Conservation (phyloP, 2,113 vertebrate species). For the Camelus dromedarius region DNA sequence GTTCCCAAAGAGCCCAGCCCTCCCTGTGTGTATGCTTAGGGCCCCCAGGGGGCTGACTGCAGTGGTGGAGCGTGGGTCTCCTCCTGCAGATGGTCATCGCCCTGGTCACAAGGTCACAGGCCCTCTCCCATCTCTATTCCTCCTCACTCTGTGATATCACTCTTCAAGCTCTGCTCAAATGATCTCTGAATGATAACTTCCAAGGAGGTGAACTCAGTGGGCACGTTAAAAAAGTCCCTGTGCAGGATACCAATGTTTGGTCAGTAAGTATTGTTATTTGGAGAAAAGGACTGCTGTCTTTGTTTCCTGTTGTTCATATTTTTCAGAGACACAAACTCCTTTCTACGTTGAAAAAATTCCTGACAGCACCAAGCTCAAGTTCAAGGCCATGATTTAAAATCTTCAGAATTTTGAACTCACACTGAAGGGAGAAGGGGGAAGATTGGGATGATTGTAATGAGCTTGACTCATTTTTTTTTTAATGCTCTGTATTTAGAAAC, state of each 20-base stretch:
- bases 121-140: too few species aligned
- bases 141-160: background rate
- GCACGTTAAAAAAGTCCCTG: background rate
- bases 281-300: background rate
- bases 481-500: background rate
- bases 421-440: background rate
- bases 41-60: background rate
- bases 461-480: background rate
- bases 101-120: background rate
- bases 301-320: slow-evolving; percentile 1
- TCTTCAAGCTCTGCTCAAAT: background rate
- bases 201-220: background rate
- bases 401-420: background rate
- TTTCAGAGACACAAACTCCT: background rate
- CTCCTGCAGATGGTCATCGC: background rate
- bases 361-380: background rate
- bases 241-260: background rate
- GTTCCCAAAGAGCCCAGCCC: background rate
- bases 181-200: background rate
- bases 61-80: background rate
- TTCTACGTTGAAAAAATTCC: background rate
- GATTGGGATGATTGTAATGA: background rate
- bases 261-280: background rate
- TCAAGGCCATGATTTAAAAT: background rate
- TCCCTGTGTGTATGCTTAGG: background rate